phyloP scores from a whole-genome alignment of 1,140 invertebrate species.

The Solenopsis invicta region DNA sequence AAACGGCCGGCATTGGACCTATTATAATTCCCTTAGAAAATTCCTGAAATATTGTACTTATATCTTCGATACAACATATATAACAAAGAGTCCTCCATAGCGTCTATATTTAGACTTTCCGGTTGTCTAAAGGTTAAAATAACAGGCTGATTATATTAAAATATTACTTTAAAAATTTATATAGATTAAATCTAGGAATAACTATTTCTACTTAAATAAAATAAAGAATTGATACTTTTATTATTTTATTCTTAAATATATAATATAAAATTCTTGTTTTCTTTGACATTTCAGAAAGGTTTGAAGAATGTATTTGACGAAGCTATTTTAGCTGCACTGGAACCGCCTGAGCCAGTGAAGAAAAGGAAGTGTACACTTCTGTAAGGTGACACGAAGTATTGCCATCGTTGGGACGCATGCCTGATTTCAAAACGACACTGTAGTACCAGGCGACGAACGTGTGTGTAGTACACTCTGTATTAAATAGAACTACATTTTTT shows the following conservation, averaged over 20 bases:
- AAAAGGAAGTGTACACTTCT: constrained; percentile 96
- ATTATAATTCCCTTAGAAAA: too few relatives aligned
- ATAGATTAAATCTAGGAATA: too few relatives aligned
- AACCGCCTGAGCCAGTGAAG: constrained; percentile 97
- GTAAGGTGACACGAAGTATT: constrained; percentile 86
- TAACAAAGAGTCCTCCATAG: too few relatives aligned
- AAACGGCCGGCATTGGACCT: too few relatives aligned
- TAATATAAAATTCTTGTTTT: background rate
- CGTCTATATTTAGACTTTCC: too few relatives aligned
- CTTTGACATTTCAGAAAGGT: constrained; percentile 93
- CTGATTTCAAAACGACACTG: constrained; percentile 44
- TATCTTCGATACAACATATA: too few relatives aligned
- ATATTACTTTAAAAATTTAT: background rate
- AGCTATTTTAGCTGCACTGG: constrained; percentile 98
- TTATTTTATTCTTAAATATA: constrained; percentile 10
- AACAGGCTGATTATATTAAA: background rate
- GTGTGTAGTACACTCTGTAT: constrained; percentile 69
- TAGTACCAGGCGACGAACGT: constrained; percentile 51
- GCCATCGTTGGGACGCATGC: constrained; percentile 23
- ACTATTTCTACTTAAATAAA: too few relatives aligned
- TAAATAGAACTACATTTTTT: constrained; percentile 62
- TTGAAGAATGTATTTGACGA: constrained; percentile 99
- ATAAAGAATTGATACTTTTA: background rate
- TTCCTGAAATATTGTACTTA: too few relatives aligned
- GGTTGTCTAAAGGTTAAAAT: too few relatives aligned